phyloP scores from a whole-genome alignment of 2,797 vertebrate genomes.

The Rhinella marina region DNA sequence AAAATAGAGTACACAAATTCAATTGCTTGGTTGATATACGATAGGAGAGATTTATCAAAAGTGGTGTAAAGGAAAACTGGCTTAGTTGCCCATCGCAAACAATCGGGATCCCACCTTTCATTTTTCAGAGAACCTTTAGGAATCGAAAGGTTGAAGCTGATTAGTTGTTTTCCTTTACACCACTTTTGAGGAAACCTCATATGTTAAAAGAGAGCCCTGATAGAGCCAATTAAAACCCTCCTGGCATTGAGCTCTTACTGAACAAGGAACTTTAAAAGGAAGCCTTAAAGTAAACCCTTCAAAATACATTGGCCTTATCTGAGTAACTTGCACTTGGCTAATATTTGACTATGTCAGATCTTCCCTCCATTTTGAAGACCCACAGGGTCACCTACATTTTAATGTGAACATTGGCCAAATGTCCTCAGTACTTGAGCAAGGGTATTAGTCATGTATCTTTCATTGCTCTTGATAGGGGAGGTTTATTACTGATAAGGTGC shows the following conservation, averaged over 20 bases:
- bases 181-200: neutral
- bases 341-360: neutral
- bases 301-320: neutral
- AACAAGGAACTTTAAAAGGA: neutral
- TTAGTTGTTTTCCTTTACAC: neutral
- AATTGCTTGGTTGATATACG: too few species aligned
- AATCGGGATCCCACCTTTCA: too few species aligned
- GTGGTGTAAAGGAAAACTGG: too few species aligned
- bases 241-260: conserved; percentile 12
- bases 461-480: neutral
- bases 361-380: neutral
- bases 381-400: neutral
- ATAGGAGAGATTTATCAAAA: too few species aligned
- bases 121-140: too few species aligned
- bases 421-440: neutral
- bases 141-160: too few species aligned
- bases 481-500: too few species aligned
- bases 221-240: neutral
- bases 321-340: neutral
- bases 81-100: too few species aligned
- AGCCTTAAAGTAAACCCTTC: neutral
- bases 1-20: neutral
- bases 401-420: neutral
- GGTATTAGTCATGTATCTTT: neutral
- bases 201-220: neutral